A percentile compares a stretch with the other conserved stretches of the same genome.
phyloP scores from a whole-genome alignment of 2,888 invertebrate genomes.

The Platycnemis pennipes region DNA sequence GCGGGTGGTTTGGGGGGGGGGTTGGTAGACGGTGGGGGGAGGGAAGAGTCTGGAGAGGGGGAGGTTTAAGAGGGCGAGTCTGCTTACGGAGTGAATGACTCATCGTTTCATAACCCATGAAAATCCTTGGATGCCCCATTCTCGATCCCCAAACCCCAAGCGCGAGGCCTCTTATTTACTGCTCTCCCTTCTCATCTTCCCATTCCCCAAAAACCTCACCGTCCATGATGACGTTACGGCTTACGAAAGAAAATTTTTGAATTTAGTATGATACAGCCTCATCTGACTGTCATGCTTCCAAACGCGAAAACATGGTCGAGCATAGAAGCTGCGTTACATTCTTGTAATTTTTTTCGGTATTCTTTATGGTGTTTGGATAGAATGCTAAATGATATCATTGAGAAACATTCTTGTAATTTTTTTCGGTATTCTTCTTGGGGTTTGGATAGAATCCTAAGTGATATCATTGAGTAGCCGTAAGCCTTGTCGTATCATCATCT shows the following conservation, averaged over 20 bases:
- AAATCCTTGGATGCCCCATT: background rate
- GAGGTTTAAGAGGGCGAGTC: background rate
- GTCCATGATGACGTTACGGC: background rate
- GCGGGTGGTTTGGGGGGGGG: background rate
- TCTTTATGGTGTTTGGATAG: too few relatives aligned
- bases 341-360: too few relatives aligned
- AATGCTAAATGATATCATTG: too few relatives aligned
- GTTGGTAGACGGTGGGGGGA: background rate
- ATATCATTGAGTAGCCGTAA: too few relatives aligned
- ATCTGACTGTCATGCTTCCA: background rate
- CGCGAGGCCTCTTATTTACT: background rate
- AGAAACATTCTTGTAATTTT: too few relatives aligned
- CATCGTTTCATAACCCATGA: constrained; percentile 64
- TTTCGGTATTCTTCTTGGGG: too few relatives aligned
- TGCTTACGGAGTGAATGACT: constrained; percentile 53
- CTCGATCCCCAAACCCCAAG: background rate
- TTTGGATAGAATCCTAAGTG: too few relatives aligned
- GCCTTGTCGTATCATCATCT: too few relatives aligned
- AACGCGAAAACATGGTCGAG: too few relatives aligned
- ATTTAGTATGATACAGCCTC: background rate
- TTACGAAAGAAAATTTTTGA: background rate
- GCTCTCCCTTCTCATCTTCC: background rate
- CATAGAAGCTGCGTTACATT: too few relatives aligned
- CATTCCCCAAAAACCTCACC: background rate
- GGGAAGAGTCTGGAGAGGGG: background rate